Percentiles rank a stretch among this genome's conserved stretches.
Conservation (phyloP, 2,797 vertebrate species). For the Nothura maculosa region DNA sequence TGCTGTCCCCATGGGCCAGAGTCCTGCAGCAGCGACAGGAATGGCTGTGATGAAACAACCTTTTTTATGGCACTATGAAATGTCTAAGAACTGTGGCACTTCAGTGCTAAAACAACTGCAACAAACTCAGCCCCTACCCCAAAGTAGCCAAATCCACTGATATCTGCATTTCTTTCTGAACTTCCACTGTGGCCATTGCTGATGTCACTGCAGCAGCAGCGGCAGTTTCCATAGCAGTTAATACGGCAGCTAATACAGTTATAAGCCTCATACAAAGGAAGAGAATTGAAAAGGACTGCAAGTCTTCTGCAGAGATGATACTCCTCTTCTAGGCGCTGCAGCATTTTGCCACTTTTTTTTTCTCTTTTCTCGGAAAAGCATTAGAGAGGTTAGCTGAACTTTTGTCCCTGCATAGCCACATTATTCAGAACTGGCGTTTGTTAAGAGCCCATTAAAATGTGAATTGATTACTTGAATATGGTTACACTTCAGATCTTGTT, state of each 20-base stretch:
- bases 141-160: background rate
- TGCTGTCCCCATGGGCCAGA: background rate
- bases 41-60: background rate
- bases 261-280: background rate
- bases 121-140: too few relatives aligned
- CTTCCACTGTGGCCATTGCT: background rate
- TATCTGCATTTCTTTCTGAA: background rate
- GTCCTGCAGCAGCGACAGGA: background rate
- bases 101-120: background rate
- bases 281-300: background rate
- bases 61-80: background rate
- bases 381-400: background rate
- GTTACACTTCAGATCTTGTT: background rate
- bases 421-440: background rate
- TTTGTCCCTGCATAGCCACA: background rate
- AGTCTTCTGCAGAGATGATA: background rate
- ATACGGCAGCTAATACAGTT: constrained; percentile 21
- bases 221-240: constrained; percentile 45
- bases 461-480: background rate
- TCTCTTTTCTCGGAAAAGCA: background rate
- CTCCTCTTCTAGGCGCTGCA: fast-evolving
- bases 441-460: background rate
- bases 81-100: background rate
- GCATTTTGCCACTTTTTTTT: background rate
- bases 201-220: constrained; percentile 1